Percentiles rank a stretch among this genome's conserved stretches.
Conservation (phyloP, 2,113 vertebrate genomes). For the Pongo pygmaeus region DNA sequence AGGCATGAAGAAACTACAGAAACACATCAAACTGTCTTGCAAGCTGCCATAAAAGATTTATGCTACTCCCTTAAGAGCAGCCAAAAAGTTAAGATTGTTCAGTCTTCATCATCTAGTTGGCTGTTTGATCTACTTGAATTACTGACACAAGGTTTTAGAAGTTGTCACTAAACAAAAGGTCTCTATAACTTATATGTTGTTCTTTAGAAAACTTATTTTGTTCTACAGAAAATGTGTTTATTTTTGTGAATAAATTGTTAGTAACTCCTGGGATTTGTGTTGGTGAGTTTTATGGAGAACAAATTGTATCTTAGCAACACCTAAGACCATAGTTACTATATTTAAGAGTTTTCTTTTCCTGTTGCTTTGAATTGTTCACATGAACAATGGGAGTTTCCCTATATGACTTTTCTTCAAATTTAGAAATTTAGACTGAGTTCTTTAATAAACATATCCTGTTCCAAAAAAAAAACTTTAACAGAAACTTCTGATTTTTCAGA, state of each 20-base stretch:
- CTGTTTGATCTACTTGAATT: background rate
- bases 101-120: constrained; percentile 36
- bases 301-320: background rate
- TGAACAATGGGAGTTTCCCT: background rate
- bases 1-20: constrained; percentile 38
- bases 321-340: background rate
- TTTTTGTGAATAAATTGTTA: background rate
- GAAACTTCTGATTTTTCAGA: background rate
- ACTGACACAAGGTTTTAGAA: background rate
- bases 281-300: background rate
- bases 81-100: background rate
- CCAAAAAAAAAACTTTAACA: background rate
- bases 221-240: background rate
- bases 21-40: constrained; percentile 36
- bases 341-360: background rate
- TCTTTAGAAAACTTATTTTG: background rate
- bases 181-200: background rate
- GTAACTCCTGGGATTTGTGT: background rate
- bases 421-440: background rate
- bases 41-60: constrained; percentile 53
- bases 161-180: background rate
- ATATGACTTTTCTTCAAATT: background rate
- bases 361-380: background rate
- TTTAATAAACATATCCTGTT: background rate
- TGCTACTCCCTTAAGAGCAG: constrained; percentile 5